Evolutionary conservation across 37 sponge, comb jelly and placozoan species (phyloP).

Genomic region (Oopsacas minuta): DNA sequence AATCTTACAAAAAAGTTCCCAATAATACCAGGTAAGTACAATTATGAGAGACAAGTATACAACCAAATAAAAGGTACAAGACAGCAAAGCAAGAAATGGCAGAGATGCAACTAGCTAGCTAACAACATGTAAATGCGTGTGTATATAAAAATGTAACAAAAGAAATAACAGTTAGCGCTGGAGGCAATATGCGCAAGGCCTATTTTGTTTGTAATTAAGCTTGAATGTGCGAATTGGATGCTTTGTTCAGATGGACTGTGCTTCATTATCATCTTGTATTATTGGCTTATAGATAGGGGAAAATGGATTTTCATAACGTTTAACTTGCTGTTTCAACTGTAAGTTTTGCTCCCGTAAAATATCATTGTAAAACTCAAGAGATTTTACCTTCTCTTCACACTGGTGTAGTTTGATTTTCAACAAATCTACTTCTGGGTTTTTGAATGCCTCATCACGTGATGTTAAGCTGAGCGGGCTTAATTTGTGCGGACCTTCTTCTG

Average conservation of each 20-base stretch:
- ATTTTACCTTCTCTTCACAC: neutral
- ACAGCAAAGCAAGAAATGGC: neutral
- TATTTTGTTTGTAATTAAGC: neutral
- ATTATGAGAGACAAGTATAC: neutral
- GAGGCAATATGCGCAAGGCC: neutral
- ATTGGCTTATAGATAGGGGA: conserved; percentile 1
- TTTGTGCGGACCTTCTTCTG: neutral
- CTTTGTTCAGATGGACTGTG: neutral
- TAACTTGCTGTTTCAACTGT: conserved; percentile 9
- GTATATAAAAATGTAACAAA: neutral
- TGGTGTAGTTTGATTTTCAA: neutral
- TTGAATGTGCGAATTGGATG: neutral
- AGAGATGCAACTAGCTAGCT: neutral
- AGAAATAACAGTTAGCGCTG: neutral
- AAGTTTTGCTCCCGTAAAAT: neutral
- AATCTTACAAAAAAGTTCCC: neutral
- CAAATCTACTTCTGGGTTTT: conserved; percentile 14
- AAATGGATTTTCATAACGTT: conserved; percentile 7
- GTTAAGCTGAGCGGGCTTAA: conserved; percentile 7
- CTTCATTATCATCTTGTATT: neutral
- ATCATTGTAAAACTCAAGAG: neutral
- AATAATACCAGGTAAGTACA: neutral
- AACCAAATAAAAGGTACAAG: neutral
- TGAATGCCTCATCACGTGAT: neutral
- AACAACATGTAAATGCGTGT: neutral